Evolutionary conservation across 2,113 vertebrate genomes (phyloP).

Genomic region (Oriolus oriolus): DNA sequence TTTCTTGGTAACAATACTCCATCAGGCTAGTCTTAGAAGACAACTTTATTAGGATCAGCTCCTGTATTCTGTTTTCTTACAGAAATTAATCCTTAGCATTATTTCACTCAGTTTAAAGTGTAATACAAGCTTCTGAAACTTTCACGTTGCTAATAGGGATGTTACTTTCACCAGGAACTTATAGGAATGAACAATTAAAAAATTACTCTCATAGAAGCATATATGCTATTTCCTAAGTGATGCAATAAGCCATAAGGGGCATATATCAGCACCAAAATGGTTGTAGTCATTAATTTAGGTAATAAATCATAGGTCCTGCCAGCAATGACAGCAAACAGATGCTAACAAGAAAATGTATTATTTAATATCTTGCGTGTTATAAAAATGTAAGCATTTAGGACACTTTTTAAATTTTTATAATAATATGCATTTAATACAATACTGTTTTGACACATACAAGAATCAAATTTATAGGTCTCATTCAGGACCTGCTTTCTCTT

Average conservation of each 20-base stretch:
- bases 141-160: constrained; percentile 29
- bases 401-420: constrained; percentile 77
- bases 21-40: background rate
- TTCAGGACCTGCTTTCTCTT: constrained; percentile 60
- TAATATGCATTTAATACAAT: constrained; percentile 77
- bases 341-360: constrained; percentile 80
- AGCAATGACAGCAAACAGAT: constrained; percentile 79
- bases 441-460: constrained; percentile 70
- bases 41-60: background rate
- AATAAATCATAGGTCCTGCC: constrained; percentile 76
- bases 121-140: constrained; percentile 41
- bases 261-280: constrained; percentile 75
- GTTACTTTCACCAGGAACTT: constrained; percentile 50
- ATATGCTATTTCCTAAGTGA: constrained; percentile 72
- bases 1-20: background rate
- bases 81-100: constrained; percentile 11
- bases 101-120: constrained; percentile 34
- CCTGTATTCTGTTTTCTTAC: background rate
- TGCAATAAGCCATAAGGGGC: constrained; percentile 67
- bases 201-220: constrained; percentile 54
- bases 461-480: constrained; percentile 73
- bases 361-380: constrained; percentile 75
- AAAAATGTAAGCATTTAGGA: constrained; percentile 75
- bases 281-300: constrained; percentile 75
- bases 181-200: constrained; percentile 70